Evolutionary conservation across 2,797 vertebrate genomes (phyloP).

Genomic region (Microctenopoma stevenorrisi): DNA sequence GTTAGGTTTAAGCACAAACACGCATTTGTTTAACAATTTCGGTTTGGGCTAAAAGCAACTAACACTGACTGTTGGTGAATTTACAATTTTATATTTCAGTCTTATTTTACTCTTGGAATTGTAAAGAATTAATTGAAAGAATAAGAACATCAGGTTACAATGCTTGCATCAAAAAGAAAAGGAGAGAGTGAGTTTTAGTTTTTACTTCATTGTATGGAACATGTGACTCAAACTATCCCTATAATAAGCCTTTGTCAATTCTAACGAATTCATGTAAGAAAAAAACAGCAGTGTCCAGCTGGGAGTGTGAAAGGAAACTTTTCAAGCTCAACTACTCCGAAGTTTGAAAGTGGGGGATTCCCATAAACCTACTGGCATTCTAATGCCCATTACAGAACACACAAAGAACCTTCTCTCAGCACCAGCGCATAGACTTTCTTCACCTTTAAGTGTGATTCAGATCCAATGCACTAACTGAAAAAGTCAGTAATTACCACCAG

Average conservation of each 20-base stretch:
- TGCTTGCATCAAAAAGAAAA: not conserved
- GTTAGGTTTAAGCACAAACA: constrained; percentile 1
- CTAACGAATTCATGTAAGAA: constrained; percentile 41
- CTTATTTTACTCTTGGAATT: not conserved
- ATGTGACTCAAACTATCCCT: constrained; percentile 14
- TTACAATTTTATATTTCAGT: not conserved
- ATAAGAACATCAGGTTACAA: not conserved
- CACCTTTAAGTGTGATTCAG: constrained; percentile 5
- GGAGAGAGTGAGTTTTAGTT: not conserved
- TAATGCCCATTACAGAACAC: constrained; percentile 24
- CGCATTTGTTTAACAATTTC: constrained; percentile 3
- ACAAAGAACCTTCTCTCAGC: constrained; percentile 45
- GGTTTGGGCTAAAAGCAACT: constrained; percentile 9
- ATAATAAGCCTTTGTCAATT: constrained; percentile 62
- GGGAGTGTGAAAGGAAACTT: constrained; percentile 66
- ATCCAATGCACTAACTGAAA: not conserved
- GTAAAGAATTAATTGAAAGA: too few relatives aligned
- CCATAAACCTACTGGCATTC: constrained; percentile 51
- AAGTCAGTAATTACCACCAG: not conserved
- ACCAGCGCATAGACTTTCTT: constrained; percentile 13
- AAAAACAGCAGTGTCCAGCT: constrained; percentile 56
- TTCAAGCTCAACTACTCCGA: constrained; percentile 39
- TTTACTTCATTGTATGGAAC: constrained; percentile 23
- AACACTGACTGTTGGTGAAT: not conserved
- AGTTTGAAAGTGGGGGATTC: constrained; percentile 58